Evolutionary conservation across 2,888 invertebrate species (phyloP).

Genomic region (Drosophila kuntzei): DNA sequence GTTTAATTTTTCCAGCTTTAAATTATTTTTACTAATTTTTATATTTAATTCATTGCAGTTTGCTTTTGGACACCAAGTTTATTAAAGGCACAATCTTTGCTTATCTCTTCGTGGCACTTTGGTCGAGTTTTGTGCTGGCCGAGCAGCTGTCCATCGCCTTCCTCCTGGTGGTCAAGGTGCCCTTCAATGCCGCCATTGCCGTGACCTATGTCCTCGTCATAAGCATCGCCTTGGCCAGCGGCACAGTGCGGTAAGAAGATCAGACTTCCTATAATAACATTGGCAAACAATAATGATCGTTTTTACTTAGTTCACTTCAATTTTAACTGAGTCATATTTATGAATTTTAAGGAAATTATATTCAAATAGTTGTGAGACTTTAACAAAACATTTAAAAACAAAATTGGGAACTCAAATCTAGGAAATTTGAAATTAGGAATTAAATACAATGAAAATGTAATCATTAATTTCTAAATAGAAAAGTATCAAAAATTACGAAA

Average conservation of each 20-base stretch:
- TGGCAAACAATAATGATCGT: too few species aligned
- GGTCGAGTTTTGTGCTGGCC: slow-evolving; percentile 94
- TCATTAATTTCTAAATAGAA: too few species aligned
- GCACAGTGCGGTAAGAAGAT: slow-evolving; percentile 89
- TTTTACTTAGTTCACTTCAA: not conserved
- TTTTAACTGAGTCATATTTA: too few species aligned
- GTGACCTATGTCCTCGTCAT: slow-evolving; percentile 92
- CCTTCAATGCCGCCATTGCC: slow-evolving; percentile 91
- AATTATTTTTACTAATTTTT: not conserved
- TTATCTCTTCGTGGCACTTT: slow-evolving; percentile 90
- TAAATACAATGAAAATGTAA: too few species aligned
- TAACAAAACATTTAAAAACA: too few species aligned
- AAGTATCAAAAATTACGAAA: too few species aligned
- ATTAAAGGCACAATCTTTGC: slow-evolving; percentile 86
- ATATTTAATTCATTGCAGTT: slow-evolving; percentile 52
- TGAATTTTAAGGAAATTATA: too few species aligned
- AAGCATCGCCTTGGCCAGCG: slow-evolving; percentile 90
- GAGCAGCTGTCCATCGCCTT: slow-evolving; percentile 94
- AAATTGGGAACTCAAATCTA: too few species aligned
- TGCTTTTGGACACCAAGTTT: slow-evolving; percentile 82
- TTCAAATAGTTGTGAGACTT: too few species aligned
- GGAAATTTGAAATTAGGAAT: too few species aligned
- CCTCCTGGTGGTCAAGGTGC: slow-evolving; percentile 92
- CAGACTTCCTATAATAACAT: too few species aligned
- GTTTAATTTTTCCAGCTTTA: slow-evolving; percentile 60